These are phyloP conservation scores for Bactericera cockerelli DNA, from an alignment of 1,140 invertebrate genomes.

Conservation along the genomic window DNA sequence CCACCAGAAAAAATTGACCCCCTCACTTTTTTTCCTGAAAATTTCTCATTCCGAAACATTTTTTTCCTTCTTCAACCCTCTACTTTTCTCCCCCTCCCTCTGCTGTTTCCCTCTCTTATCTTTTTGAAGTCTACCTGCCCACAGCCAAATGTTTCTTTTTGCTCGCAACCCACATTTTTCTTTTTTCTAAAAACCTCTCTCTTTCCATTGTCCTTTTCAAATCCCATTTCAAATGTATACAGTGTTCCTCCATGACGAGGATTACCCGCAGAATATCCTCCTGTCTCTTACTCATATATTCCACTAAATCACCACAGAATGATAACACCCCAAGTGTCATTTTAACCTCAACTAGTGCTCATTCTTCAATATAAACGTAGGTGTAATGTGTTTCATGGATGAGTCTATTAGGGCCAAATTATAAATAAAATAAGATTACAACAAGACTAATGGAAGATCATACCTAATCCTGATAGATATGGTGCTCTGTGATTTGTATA, in stretches of 20 bases:
- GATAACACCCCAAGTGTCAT: no score
- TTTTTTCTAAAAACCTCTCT: slow-evolving; percentile 7
- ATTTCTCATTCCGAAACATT: slow-evolving; percentile 3
- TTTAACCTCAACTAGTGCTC: no score
- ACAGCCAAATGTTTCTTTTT: slow-evolving; percentile 9
- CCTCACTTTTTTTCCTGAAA: background rate
- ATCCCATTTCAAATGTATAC: slow-evolving; percentile 7
- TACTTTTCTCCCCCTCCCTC: no score
- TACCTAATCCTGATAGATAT: no score
- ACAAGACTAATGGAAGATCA: no score
- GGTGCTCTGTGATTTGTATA: no score
- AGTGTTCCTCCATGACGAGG: no score
- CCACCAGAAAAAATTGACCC: slow-evolving; percentile 7
- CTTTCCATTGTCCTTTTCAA: slow-evolving; percentile 6
- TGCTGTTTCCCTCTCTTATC: background rate
- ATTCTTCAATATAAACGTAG: no score
- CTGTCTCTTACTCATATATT: background rate
- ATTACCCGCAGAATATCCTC: background rate
- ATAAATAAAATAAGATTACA: no score
- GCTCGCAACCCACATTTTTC: slow-evolving; percentile 6
- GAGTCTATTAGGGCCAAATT: no score
- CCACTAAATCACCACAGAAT: background rate
- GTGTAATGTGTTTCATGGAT: no score
- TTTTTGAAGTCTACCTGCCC: slow-evolving; percentile 9
- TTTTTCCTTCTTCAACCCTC: background rate